Conservation (phyloP, 1,140 invertebrate genomes). For the Drosophila watanabei region DNA sequence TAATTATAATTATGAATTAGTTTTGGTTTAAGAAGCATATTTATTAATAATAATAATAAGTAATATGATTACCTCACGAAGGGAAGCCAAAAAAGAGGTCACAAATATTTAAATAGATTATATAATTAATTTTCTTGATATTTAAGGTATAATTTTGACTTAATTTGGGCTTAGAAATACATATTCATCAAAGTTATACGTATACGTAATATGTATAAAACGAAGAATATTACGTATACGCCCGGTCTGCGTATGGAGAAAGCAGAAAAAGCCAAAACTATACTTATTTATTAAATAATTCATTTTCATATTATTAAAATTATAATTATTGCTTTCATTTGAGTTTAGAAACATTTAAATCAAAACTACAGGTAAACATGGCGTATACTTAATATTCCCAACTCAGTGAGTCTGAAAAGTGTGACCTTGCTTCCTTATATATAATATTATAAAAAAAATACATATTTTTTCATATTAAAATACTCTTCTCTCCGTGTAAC, state of each 20-base stretch:
- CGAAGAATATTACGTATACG: background rate
- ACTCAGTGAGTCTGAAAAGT: no score
- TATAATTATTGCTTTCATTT: no score
- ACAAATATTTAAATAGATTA: background rate
- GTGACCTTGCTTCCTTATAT: no score
- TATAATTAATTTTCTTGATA: background rate
- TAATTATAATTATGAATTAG: background rate
- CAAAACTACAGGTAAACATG: no score
- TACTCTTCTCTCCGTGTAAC: background rate
- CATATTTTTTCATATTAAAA: background rate
- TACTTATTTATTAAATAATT: background rate
- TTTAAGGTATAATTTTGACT: background rate
- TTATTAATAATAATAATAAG: background rate
- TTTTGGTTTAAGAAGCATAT: background rate
- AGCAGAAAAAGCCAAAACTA: background rate
- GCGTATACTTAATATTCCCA: no score
- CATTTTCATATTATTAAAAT: no score
- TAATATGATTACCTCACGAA: background rate
- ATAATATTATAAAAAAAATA: no score
- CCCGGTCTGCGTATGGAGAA: background rate
- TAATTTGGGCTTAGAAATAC: background rate
- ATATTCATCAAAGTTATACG: background rate
- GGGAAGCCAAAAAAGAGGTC: background rate
- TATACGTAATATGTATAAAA: background rate
- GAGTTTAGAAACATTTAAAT: no score